A percentile compares a stretch with the other conserved stretches of the same genome.
These are phyloP conservation scores for Drosophila nr. perissopoda DNA, from an alignment of 2,888 invertebrate genomes.

Conservation along the genomic window DNA sequence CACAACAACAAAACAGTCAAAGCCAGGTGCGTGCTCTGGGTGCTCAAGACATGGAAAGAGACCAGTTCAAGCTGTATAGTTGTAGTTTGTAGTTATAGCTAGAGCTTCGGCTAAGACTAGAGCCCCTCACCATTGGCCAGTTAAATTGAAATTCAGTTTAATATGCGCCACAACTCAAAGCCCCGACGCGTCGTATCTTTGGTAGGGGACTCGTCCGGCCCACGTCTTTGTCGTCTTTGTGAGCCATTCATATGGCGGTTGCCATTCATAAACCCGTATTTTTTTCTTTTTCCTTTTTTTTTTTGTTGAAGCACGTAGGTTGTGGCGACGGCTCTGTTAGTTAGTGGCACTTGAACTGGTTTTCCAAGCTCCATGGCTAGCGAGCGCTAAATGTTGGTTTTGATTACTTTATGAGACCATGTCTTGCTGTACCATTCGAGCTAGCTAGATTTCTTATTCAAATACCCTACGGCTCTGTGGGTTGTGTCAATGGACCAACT, in stretches of 20 bases:
- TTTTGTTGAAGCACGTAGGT: constrained; percentile 60
- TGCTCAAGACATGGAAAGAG: constrained; percentile 36
- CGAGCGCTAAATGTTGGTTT: constrained; percentile 45
- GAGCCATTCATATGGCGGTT: constrained; percentile 69
- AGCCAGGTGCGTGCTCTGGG: constrained; percentile 73
- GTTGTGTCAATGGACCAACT: constrained; percentile 38
- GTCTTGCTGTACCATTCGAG: constrained; percentile 41
- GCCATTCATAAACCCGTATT: constrained; percentile 78
- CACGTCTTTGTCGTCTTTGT: constrained; percentile 50
- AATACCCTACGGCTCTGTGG: constrained; percentile 52
- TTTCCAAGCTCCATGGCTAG: constrained; percentile 34
- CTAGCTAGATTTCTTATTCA: constrained; percentile 54
- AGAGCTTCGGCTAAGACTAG: constrained; percentile 2
- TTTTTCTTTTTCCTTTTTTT: constrained; percentile 3
- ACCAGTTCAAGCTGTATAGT: constrained; percentile 20
- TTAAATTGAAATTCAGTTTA: constrained; percentile 70
- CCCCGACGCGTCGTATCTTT: constrained; percentile 20
- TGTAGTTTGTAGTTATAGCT: constrained; percentile 6
- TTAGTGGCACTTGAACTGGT: constrained; percentile 67
- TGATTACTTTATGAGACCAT: constrained; percentile 69
- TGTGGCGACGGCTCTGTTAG: constrained; percentile 67
- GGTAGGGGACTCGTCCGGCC: constrained; percentile 25
- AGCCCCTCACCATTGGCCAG: constrained; percentile 15
- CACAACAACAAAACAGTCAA: constrained; percentile 22
- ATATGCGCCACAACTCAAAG: constrained; percentile 58